phyloP scores from a whole-genome alignment of 2,888 invertebrate species.

The Baronia brevicornis region DNA sequence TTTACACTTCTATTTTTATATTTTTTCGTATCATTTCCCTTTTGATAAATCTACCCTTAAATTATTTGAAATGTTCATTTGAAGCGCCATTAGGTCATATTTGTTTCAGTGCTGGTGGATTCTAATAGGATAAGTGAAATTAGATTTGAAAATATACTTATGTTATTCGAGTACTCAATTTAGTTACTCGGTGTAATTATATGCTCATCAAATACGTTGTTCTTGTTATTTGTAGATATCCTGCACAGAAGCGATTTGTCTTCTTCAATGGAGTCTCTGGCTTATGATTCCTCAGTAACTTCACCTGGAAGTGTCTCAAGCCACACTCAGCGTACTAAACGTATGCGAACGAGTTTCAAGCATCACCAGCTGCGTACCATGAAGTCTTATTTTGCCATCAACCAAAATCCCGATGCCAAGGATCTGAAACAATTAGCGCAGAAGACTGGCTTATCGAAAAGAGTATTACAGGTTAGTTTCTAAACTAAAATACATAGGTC shows the following conservation, averaged over 20 bases:
- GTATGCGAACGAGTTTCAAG: conserved; percentile 99
- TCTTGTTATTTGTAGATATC: conserved; percentile 78
- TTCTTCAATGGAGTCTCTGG: conserved; percentile 85
- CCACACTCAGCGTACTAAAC: conserved; percentile 85
- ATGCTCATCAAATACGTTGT: conserved; percentile 1
- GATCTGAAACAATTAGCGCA: conserved; percentile 98
- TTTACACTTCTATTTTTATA: too few relatives aligned
- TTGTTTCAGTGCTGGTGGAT: too few relatives aligned
- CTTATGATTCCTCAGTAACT: conserved; percentile 83
- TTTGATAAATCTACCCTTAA: too few relatives aligned
- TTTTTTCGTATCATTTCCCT: too few relatives aligned
- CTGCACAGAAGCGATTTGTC: conserved; percentile 83
- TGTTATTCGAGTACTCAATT: too few relatives aligned
- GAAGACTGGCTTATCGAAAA: conserved; percentile 98
- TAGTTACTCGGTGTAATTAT: neutral
- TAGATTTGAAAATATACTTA: too few relatives aligned
- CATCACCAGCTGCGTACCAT: conserved; percentile 98
- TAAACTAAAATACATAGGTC: neutral
- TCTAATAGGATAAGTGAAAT: too few relatives aligned
- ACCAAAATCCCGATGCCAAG: conserved; percentile 99
- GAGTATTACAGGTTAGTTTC: conserved; percentile 92
- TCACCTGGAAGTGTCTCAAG: conserved; percentile 80
- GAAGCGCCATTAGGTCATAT: too few relatives aligned
- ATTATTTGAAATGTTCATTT: too few relatives aligned
- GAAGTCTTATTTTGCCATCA: conserved; percentile 99